Base-by-base conservation (phyloP, 2,888 invertebrate genomes). In the Luperina nickerlii region DNA sequence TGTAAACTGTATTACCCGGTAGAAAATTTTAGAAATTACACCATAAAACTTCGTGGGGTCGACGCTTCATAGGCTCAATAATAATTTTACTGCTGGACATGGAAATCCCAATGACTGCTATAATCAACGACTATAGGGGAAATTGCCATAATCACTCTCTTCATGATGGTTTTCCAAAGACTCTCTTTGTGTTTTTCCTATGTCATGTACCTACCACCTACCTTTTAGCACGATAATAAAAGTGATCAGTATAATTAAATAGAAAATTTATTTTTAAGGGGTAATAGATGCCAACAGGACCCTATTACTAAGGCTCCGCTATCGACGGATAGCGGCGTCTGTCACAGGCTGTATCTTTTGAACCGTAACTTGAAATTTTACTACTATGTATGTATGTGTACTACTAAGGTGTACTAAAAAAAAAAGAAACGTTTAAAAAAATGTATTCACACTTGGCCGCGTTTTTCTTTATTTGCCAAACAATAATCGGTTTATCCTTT, bases 121-220 rank as follows among this genome's bases (percentile, higher is more conserved):
- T 63, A 51, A 54, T 74, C 24, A 27, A 45, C 7, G 13, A 0
- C 9, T 4, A 7, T 27, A 11, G 24, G 20, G 20, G 80, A 68
- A 79, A 80, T 79, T 73, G 73, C 54, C 8, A 62, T 54, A 68
- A 80, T 80, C 67, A 73, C 45, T 62, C 1, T n/a, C 60, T 45
- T 73, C 54, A 74, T 81, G 81, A 67, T 67, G 42, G 15, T 74
- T 80, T 54, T 81, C 38, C 27, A 32, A 32, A 32, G 32, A 32
- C 32, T 32, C 32, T 32, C 32, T 32, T 32, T 32, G 32, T 32
- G 42, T 20, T 74, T 80, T 54, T 81, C 38, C 27, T 48, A n/a
- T 65, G 48, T 18, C 7, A 24, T 32, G 51, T 27, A 5, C 32
- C 32, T 32, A 32, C 32, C 32, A 38, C 15, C 1, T 51, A 32